Evolutionary conservation across 2,888 invertebrate species (phyloP), one percentile per base, ranked within the genome.

Genomic region (Apotomis capreana): DNA sequence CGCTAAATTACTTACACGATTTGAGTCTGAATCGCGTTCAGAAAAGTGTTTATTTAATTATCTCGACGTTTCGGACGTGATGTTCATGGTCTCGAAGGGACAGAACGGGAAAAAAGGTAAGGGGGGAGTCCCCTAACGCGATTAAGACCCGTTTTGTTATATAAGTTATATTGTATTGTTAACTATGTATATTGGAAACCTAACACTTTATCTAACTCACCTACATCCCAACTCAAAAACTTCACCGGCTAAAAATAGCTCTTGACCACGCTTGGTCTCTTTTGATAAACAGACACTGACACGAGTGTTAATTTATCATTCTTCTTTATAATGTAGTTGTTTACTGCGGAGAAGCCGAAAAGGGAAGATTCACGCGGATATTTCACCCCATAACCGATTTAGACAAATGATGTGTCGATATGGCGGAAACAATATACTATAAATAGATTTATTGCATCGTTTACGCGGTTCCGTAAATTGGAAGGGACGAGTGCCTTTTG

Each of bases 361-460:
- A 65, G 46, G 55, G 65, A 65, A 65, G 55, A 46, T 65, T 65
- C 65, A 65, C 55, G 65, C 55, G 55, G 15, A 12, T 64, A 9
- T 44, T 64, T 51, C 63, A 40, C 26, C 65, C 65, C 57, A 65
- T 65, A 55, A 65, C 65, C 57, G 65, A 65, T 65, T 65, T 65
- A 65, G 65, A 65, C 65, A 65, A 57, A 65, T 65, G 65, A 65
- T 65, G 65, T 65, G 65, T 65, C 65, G 65, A 65, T 65, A 57
- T 65, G 46, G 46, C 65, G 65, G 65, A 65, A 65, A 57, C 65
- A 65, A 65, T 46, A 40, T 46, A 55, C 65, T 26, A 46, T 65
- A 65, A 65, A 57, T 46, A 57, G 57, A 57, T 65, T 65, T 65
- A 65, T 57, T 36, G 65, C 65, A 26, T 65, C 65, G 10, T 68